Base-by-base conservation (phyloP, 1,140 invertebrate species). In the Vanessa tameamea region DNA sequence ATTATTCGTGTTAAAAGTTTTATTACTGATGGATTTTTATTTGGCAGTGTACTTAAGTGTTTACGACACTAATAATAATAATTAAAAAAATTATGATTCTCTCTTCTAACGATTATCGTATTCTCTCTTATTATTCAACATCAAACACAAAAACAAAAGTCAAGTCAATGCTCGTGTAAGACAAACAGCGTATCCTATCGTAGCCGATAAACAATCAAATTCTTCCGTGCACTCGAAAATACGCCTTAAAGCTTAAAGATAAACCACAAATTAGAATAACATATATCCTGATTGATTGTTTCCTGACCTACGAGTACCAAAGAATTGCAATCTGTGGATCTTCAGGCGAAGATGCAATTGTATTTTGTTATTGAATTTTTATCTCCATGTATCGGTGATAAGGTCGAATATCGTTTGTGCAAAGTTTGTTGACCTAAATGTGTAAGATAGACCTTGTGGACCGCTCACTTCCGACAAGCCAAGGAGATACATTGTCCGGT, bases 401-500 rank as follows among this genome's bases (percentile, higher is more conserved):
- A 43, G 64, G 43, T 65, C 9, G 64, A 14, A n/a, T 66, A 47
- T 31, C 50, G 4, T 15, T 51, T 66, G 64, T 12, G 7, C 12
- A 31, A 20, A 9, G 47, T 47, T 23, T 66, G 26, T 51, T 51
- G 64, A 66, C 47, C 64, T 51, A 66, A 66, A 66, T 66, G 20
- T 66, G 13, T 51, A 20, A 26, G 12, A 66, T 12, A 48, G 53
- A 57, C 53, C 53, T 57, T 57, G 20, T 61, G 57, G 26, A 43
- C 55, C 69, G 26, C 47, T 71, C 69, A 64, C 69, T 71, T 71
- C 69, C 69, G 69, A 64, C 57, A 71, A 50, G 6, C 61, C 69
- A 71, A 64, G 69, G 69, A 53, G 37, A 57, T 43, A 23, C n/a
- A n/a, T 43, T 67, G 26, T 37, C 53, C 11, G 3, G 50, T 23